Evolutionary conservation across 2,888 invertebrate genomes (phyloP), one percentile per base, ranked within the genome.

Genomic region (Bombylius major): DNA sequence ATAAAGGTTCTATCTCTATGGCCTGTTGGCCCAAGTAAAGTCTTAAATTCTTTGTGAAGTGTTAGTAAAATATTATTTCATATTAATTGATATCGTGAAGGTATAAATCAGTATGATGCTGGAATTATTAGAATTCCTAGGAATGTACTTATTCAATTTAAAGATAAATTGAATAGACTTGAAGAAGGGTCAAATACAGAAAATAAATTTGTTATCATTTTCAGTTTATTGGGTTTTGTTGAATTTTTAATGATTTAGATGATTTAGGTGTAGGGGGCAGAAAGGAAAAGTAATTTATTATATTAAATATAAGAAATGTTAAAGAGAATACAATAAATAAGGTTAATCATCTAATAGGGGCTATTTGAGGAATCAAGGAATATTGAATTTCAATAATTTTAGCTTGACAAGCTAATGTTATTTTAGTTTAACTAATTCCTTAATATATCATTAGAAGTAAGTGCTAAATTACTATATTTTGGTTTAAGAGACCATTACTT

Each of bases 401-500:
- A 81, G 78, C 75, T 78, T 83, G 83, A 84, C 82, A 82, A 78
- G 75, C 77, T 81, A 79, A 77, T 75, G 75, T 79, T 80, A 77
- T n/a, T 78, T 64, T 57, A 11, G 1, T 66, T 78, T 75, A 78
- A 77, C 73, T 76, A 77, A 76, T 72, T 71, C 71, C 66, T 64
- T 59, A 50, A 2, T 2, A 23, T 53, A 72, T 77, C 79, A 81
- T 78, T 80, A 81, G 78, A 79, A 81, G 78, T 81, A 81, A 67
- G 61, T 74, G 78, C 75, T 78, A 79, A 73, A 72, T 76, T 81
- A 81, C 78, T 80, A 81, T 82, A 63, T 70, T 68, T 66, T 80
- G 80, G 77, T 81, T 83, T 83, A 83, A 83, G 80, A 83, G 81
- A 82, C 79, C 80, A 81, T 57, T 77, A 79, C 82, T 82, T 82